Evolutionary conservation across 2,888 invertebrate genomes (phyloP).

Genomic region (Vandiemenella viatica): DNA sequence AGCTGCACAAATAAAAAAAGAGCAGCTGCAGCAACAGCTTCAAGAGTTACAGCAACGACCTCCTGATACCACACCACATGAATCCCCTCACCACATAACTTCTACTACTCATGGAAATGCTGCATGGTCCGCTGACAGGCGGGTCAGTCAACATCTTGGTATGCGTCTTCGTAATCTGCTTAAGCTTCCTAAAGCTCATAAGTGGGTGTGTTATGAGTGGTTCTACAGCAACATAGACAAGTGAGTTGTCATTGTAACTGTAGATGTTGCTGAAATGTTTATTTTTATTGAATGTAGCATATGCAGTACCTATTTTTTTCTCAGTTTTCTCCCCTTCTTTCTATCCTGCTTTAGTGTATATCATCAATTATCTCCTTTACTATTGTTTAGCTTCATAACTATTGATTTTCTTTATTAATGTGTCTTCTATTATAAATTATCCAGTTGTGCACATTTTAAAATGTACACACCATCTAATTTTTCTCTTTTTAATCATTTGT

Average conservation of each 20-base stretch:
- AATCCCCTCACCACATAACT: not conserved
- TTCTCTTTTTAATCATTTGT: too few relatives aligned
- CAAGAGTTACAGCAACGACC: not conserved
- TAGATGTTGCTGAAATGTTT: not conserved
- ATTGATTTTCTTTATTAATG: too few relatives aligned
- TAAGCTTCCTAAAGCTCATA: slow-evolving; percentile 95
- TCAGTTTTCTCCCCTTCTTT: too few relatives aligned
- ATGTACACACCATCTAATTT: too few relatives aligned
- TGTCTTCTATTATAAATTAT: too few relatives aligned
- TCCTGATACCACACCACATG: slow-evolving; percentile 1
- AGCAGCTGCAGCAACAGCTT: slow-evolving; percentile 3
- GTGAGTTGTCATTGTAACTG: slow-evolving; percentile 27
- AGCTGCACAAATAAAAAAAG: slow-evolving; percentile 24
- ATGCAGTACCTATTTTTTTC: too few relatives aligned
- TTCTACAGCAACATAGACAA: slow-evolving; percentile 96
- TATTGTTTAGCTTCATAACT: too few relatives aligned
- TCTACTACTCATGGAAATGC: too few relatives aligned
- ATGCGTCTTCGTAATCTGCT: slow-evolving; percentile 78
- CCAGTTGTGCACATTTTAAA: too few relatives aligned
- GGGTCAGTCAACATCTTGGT: slow-evolving; percentile 79
- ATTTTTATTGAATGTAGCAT: not conserved
- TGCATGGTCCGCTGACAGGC: slow-evolving; percentile 65
- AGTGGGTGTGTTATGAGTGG: slow-evolving; percentile 99
- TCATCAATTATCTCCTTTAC: too few relatives aligned
- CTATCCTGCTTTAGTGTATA: too few relatives aligned